Conservation (phyloP, 1,140 invertebrate species). For the Brachionus paranguensis region DNA sequence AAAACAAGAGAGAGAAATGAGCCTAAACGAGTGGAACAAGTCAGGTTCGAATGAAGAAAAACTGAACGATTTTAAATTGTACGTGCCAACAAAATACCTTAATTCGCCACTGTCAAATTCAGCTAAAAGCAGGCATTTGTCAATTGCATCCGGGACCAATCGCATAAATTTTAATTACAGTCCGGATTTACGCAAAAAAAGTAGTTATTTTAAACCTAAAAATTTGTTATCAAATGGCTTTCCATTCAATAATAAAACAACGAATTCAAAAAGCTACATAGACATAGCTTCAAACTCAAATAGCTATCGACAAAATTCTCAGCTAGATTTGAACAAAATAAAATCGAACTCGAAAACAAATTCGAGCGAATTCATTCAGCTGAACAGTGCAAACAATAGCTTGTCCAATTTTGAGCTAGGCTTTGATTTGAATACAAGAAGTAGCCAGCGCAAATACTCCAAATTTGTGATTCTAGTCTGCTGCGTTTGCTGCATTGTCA, state of each 20-base stretch:
- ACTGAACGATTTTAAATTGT: neutral
- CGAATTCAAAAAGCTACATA: conserved; percentile 10
- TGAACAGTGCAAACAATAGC: conserved; percentile 3
- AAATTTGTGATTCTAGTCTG: conserved; percentile 10
- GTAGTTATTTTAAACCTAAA: conserved; percentile 17
- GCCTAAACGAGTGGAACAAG: conserved; percentile 11
- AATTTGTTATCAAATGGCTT: conserved; percentile 26
- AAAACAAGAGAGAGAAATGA: neutral
- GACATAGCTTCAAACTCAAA: conserved; percentile 1
- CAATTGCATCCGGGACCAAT: conserved; percentile 10
- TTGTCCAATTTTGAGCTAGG: neutral
- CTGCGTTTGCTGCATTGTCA: neutral
- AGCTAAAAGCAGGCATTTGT: conserved; percentile 17
- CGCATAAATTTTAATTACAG: conserved; percentile 32
- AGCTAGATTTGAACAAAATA: neutral
- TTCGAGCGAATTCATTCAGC: neutral
- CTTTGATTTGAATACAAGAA: neutral
- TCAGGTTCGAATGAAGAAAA: neutral
- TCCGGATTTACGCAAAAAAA: conserved; percentile 19
- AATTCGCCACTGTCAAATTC: conserved; percentile 10
- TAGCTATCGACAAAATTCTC: conserved; percentile 12
- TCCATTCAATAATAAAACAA: conserved; percentile 28
- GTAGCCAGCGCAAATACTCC: neutral
- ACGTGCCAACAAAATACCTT: neutral
- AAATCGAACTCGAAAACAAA: conserved; percentile 13